These are phyloP conservation scores for Mantis religiosa DNA, from an alignment of 2,888 invertebrate species.

Conservation along the genomic window DNA sequence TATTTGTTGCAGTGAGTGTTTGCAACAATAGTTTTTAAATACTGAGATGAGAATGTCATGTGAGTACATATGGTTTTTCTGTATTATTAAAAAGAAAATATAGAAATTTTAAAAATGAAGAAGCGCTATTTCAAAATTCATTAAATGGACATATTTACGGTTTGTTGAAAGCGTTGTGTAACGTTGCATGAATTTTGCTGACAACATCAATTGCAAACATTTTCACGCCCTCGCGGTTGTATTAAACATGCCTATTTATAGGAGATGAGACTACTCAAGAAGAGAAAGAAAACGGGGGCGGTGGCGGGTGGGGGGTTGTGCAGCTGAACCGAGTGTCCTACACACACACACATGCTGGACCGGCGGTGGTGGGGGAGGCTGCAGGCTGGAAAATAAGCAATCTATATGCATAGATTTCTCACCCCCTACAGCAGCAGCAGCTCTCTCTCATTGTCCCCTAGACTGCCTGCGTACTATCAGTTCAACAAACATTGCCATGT, in stretches of 20 bases:
- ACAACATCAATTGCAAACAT: not conserved
- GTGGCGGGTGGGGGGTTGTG: not conserved
- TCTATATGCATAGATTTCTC: constrained; percentile 51
- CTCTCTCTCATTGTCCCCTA: not conserved
- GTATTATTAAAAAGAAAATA: too few relatives aligned
- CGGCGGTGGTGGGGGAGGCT: not conserved
- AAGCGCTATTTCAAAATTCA: too few relatives aligned
- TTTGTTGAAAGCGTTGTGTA: too few relatives aligned
- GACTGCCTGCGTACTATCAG: not conserved
- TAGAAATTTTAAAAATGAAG: too few relatives aligned
- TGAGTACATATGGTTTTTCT: too few relatives aligned
- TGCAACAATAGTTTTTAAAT: too few relatives aligned
- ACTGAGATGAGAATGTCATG: too few relatives aligned
- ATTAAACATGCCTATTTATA: not conserved
- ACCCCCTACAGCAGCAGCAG: constrained; percentile 34
- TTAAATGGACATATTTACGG: too few relatives aligned
- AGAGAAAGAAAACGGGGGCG: not conserved
- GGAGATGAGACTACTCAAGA: not conserved
- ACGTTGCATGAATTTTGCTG: too few relatives aligned
- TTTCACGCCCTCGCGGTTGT: not conserved
- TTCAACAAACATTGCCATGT: not conserved
- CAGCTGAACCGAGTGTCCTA: not conserved
- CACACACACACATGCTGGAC: not conserved
- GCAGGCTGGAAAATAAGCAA: constrained; percentile 49
- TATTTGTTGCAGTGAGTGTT: too few relatives aligned